Percentiles rank a stretch among this genome's conserved stretches.
Conservation (phyloP, 2,888 invertebrate genomes). For the Gortyna flavago region DNA sequence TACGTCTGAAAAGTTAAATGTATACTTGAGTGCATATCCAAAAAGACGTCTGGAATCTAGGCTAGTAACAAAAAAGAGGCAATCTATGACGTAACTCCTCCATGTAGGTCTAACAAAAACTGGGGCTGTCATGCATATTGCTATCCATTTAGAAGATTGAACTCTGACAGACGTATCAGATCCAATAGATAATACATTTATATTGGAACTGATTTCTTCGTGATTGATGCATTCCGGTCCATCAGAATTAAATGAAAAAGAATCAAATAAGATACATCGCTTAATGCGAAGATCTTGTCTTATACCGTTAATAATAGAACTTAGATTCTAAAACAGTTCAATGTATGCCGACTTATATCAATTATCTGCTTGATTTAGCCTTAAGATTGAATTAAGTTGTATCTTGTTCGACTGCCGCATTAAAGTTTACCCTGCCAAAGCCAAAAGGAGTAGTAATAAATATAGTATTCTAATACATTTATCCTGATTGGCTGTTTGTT, state of each 20-base stretch:
- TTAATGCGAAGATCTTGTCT: conserved; percentile 53
- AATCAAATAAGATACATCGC: conserved; percentile 43
- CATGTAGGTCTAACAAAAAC: conserved; percentile 56
- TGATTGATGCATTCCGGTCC: conserved; percentile 58
- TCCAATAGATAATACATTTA: conserved; percentile 58
- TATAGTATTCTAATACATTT: conserved; percentile 43
- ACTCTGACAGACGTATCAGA: conserved; percentile 60
- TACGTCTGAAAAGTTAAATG: not conserved
- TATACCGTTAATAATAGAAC: conserved; percentile 39
- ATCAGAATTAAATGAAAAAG: conserved; percentile 55
- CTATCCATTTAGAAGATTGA: conserved; percentile 65
- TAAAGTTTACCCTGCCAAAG: conserved; percentile 50
- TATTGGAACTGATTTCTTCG: conserved; percentile 59
- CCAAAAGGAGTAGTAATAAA: conserved; percentile 43
- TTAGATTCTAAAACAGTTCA: conserved; percentile 46
- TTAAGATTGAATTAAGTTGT: conserved; percentile 54
- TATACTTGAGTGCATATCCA: not conserved
- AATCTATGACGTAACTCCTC: conserved; percentile 29
- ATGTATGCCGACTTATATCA: conserved; percentile 62
- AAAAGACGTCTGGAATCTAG: conserved; percentile 16
- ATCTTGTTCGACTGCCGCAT: conserved; percentile 45
- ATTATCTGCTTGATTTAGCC: conserved; percentile 56
- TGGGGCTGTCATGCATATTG: conserved; percentile 52
- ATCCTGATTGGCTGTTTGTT: conserved; percentile 35
- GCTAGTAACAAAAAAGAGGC: conserved; percentile 21